phyloP scores from a whole-genome alignment of 1,140 invertebrate species.

The Rhagoletis zephyria region DNA sequence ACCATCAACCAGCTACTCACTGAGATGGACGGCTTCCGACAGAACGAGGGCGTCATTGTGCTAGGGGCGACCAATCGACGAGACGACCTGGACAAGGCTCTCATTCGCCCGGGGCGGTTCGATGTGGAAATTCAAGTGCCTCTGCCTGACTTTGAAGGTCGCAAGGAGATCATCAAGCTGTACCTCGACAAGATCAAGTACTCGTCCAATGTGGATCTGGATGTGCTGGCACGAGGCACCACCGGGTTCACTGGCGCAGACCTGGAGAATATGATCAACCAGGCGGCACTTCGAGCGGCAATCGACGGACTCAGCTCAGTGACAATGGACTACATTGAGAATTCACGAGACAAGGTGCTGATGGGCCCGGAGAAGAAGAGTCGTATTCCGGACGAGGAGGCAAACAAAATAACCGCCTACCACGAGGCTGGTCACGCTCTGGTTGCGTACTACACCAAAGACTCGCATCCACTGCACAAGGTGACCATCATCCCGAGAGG shows the following conservation, averaged over 20 bases:
- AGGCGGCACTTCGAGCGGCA: constrained; percentile 88
- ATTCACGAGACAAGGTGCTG: constrained; percentile 93
- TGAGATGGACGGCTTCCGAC: constrained; percentile 98
- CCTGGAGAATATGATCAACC: constrained; percentile 94
- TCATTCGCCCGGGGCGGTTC: constrained; percentile 94
- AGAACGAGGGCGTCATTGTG: constrained; percentile 98
- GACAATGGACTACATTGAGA: constrained; percentile 92
- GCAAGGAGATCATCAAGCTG: constrained; percentile 91
- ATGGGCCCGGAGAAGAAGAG: constrained; percentile 96
- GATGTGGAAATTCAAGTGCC: constrained; percentile 91
- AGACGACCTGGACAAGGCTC: constrained; percentile 95
- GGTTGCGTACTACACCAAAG: constrained; percentile 93
- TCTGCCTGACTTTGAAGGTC: constrained; percentile 90
- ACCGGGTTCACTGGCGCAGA: constrained; percentile 97
- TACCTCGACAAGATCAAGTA: constrained; percentile 89
- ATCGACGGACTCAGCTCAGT: constrained; percentile 90
- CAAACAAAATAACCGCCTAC: constrained; percentile 94
- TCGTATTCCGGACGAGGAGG: constrained; percentile 91
- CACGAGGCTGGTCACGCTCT: constrained; percentile 98
- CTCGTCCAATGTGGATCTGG: constrained; percentile 85
- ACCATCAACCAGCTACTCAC: constrained; percentile 98
- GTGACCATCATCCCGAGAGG: constrained; percentile 96
- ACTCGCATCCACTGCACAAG: constrained; percentile 92
- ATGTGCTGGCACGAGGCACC: constrained; percentile 89
- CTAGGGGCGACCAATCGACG: constrained; percentile 96